A percentile compares a stretch with the other conserved stretches of the same genome.
phyloP scores from a whole-genome alignment of 2,113 vertebrate species.

The Corydoras maculifer region DNA sequence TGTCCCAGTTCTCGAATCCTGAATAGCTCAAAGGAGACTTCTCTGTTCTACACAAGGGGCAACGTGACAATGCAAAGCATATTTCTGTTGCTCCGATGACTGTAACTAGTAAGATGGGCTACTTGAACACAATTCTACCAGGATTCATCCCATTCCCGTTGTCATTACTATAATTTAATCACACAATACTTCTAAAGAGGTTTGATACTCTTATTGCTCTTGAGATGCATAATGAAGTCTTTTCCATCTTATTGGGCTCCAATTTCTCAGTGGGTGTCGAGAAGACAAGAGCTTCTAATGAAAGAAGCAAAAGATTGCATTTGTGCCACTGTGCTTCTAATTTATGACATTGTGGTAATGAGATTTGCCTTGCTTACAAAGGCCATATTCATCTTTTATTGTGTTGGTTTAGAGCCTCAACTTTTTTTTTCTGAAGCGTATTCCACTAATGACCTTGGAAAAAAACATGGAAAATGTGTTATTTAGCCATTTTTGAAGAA shows the following conservation, averaged over 20 bases:
- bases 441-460: constrained; percentile 32
- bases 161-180: constrained; percentile 39
- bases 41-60: constrained; percentile 1
- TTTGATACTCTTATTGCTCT: constrained; percentile 34
- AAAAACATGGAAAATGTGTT: constrained; percentile 16
- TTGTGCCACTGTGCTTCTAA: constrained; percentile 26
- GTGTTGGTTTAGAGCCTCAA: constrained; percentile 14
- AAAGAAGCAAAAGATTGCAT: constrained; percentile 36
- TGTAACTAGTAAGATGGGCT: constrained; percentile 8
- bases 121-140: constrained; percentile 25
- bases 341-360: constrained; percentile 41
- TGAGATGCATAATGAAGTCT: constrained; percentile 34
- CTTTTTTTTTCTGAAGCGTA: constrained; percentile 27
- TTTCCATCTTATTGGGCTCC: constrained; percentile 37
- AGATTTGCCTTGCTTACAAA: constrained; percentile 34
- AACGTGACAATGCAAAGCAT: background rate
- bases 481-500: constrained; percentile 41
- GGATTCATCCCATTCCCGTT: constrained; percentile 26
- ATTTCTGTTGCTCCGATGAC: background rate
- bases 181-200: constrained; percentile 10
- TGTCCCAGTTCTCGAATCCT: constrained; percentile 19
- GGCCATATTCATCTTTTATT: constrained; percentile 26
- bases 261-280: constrained; percentile 25
- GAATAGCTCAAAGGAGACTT: constrained; percentile 7
- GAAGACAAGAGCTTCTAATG: constrained; percentile 41